Conservation (phyloP, 2,888 invertebrate species). For the Panopea generosa region DNA sequence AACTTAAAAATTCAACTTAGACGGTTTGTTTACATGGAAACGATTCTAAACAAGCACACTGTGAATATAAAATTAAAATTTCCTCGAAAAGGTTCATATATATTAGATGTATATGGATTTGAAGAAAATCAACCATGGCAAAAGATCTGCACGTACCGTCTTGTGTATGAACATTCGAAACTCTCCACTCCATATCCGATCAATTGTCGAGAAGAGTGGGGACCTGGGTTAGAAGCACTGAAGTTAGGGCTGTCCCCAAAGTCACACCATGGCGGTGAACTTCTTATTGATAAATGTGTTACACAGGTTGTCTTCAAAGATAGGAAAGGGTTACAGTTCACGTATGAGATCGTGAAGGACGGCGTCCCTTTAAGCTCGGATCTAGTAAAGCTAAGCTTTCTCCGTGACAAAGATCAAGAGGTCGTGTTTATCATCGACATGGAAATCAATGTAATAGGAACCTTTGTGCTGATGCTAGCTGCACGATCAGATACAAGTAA, state of each 20-base stretch:
- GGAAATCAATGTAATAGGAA: constrained; percentile 27
- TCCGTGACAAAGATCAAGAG: constrained; percentile 44
- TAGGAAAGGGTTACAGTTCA: constrained; percentile 30
- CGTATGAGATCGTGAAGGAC: constrained; percentile 24
- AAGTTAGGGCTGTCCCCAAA: constrained; percentile 36
- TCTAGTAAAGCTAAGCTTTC: constrained; percentile 37
- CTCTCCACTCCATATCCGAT: constrained; percentile 35
- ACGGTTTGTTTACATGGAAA: constrained; percentile 52
- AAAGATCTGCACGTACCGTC: constrained; percentile 33
- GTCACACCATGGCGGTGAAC: constrained; percentile 47
- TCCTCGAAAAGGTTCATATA: constrained; percentile 45
- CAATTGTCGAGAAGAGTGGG: constrained; percentile 57
- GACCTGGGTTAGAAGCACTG: constrained; percentile 40
- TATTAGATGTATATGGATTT: constrained; percentile 36
- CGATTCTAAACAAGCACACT: constrained; percentile 16
- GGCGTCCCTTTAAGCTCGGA: constrained; percentile 18
- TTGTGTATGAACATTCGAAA: constrained; percentile 30
- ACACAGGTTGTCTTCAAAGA: constrained; percentile 46
- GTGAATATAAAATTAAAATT: constrained; percentile 35
- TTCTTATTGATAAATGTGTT: constrained; percentile 34
- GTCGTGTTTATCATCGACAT: constrained; percentile 59
- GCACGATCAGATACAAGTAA: constrained; percentile 25
- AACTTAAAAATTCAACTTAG: background rate
- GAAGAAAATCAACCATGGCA: constrained; percentile 15
- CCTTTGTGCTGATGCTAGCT: constrained; percentile 37